Percentiles rank a stretch among this genome's conserved stretches.
phyloP scores from a whole-genome alignment of 2,888 invertebrate species.

The Platypus cylindrus region DNA sequence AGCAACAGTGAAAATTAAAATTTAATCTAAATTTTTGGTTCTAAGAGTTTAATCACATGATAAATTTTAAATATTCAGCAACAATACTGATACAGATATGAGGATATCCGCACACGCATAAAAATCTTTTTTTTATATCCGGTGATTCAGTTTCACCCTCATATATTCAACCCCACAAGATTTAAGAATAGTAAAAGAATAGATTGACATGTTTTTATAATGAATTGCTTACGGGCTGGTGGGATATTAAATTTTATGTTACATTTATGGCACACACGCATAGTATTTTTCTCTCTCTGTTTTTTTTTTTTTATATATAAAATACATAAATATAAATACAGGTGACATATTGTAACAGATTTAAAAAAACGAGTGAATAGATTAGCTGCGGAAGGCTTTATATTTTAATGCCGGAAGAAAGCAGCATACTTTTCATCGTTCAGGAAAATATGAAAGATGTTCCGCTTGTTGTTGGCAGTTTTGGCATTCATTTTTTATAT shows the following conservation, averaged over 20 bases:
- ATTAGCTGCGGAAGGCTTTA: no score
- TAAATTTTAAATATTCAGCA: conserved; percentile 8
- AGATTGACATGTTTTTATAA: conserved; percentile 10
- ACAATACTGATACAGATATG: conserved; percentile 5
- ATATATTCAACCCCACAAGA: conserved; percentile 11
- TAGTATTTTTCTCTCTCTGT: background rate
- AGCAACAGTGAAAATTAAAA: no score
- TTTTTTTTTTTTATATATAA: background rate
- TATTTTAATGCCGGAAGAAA: no score
- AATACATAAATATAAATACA: background rate
- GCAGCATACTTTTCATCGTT: no score
- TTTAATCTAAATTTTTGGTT: no score
- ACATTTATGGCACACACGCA: background rate
- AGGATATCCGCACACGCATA: conserved; percentile 5
- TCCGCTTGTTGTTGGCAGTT: no score
- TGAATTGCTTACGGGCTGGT: conserved; percentile 11
- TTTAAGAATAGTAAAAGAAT: conserved; percentile 14
- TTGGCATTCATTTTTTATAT: no score
- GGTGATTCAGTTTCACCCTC: conserved; percentile 15
- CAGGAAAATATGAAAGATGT: no score
- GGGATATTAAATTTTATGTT: conserved; percentile 9
- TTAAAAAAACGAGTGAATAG: no score
- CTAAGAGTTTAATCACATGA: conserved; percentile 3
- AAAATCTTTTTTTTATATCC: conserved; percentile 10
- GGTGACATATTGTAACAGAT: background rate